Evolutionary conservation across 2,888 invertebrate genomes (phyloP), one percentile per base, ranked within the genome.

Genomic region (Caenorhabditis doughertyi): DNA sequence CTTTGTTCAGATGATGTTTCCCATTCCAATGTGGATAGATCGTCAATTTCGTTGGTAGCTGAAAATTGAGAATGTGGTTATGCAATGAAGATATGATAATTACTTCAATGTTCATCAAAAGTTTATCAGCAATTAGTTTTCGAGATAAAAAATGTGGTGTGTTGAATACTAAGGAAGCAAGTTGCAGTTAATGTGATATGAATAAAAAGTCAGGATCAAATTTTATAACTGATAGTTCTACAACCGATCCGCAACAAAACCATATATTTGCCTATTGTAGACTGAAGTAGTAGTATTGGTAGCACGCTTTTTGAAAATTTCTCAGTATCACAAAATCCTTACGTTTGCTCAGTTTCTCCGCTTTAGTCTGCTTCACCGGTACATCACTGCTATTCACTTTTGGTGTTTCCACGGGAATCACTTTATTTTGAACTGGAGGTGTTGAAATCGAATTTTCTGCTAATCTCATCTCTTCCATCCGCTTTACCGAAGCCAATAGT

Each of bases 41-140:
- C 76, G 29, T 76, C 76, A 32, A 76, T 67, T 51, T 76, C 67
- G 23, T 60, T 35, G 3, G 76, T 58, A 18, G 67, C 76, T 76
- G 58, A 39, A 74, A 72, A 23, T 11, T 0, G 9, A 49, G 25
- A 2, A 51, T 25, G n/a, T n/a, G n/a, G n/a, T 1, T 2, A 13
- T 42, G 9, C 5, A 42, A 13, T 11, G 42, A 42, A 16, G 42
- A 42, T 11, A 42, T 7, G 9, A 32, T 32, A 32, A 32, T n/a
- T n/a, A n/a, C n/a, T n/a, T n/a, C n/a, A n/a, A n/a, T n/a, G n/a
- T n/a, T n/a, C n/a, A n/a, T n/a, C n/a, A n/a, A n/a, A n/a, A n/a
- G n/a, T n/a, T n/a, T n/a, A n/a, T n/a, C n/a, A n/a, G n/a, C n/a
- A n/a, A n/a, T n/a, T n/a, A n/a, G n/a, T n/a, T n/a, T n/a, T n/a